A percentile compares a stretch with the other conserved stretches of the same genome.
Conservation (phyloP, 2,797 vertebrate species). For the Hydrolagus colliei region DNA sequence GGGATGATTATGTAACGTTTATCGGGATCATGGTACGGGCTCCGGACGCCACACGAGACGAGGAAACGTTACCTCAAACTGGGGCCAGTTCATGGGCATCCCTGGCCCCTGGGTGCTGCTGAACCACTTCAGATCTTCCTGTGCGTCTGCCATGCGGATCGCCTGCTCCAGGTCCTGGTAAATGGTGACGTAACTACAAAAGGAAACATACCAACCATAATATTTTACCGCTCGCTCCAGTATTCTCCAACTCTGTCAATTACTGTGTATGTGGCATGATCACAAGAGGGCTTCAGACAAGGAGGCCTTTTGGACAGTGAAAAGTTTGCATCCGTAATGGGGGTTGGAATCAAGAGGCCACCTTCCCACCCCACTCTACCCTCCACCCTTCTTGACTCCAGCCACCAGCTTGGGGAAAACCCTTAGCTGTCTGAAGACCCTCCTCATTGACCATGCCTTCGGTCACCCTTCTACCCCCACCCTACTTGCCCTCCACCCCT, state of each 20-base stretch:
- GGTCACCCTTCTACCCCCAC: not conserved
- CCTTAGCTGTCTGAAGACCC: not conserved
- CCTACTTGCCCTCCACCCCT: not conserved
- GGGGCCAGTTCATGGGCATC: slow-evolving; percentile 97
- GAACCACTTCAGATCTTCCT: slow-evolving; percentile 93
- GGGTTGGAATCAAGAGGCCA: too few species aligned
- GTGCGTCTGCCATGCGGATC: slow-evolving; percentile 72
- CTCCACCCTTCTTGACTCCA: not conserved
- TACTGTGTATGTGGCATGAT: too few species aligned
- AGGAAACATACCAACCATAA: not conserved
- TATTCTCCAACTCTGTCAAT: not conserved
- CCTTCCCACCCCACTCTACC: too few species aligned
- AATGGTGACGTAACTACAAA: slow-evolving; percentile 69
- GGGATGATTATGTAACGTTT: too few species aligned
- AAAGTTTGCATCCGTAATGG: too few species aligned
- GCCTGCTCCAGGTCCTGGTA: slow-evolving; percentile 82
- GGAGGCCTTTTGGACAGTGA: too few species aligned
- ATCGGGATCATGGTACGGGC: too few species aligned
- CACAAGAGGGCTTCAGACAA: too few species aligned
- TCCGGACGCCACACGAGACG: not conserved
- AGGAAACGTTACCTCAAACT: slow-evolving; percentile 76
- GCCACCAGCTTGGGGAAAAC: not conserved
- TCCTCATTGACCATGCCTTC: not conserved
- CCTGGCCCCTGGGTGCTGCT: slow-evolving; percentile 73
- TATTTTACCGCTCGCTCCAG: too few species aligned